phyloP scores from a whole-genome alignment of 1,140 invertebrate species.

The Callitettix versicolor region DNA sequence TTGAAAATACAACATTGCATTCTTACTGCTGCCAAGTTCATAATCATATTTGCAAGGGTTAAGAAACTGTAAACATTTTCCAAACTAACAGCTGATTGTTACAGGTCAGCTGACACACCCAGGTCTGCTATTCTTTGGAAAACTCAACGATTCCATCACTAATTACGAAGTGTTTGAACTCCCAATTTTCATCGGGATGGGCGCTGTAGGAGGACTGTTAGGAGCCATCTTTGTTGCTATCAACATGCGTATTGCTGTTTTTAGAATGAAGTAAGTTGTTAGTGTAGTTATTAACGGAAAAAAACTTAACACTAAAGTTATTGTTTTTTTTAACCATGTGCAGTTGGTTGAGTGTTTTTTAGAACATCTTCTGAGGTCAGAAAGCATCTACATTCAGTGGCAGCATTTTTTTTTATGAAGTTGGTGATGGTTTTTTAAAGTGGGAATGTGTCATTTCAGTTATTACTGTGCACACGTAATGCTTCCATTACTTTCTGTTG shows the following conservation, averaged over 20 bases:
- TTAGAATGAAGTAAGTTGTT: conserved; percentile 59
- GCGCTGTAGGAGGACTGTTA: conserved; percentile 73
- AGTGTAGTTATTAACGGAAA: not conserved
- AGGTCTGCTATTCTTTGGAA: conserved; percentile 91
- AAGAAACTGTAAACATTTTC: too few relatives aligned
- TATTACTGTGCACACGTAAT: too few relatives aligned
- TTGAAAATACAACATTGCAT: too few relatives aligned
- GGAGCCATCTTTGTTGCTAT: conserved; percentile 92
- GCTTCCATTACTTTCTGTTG: too few relatives aligned
- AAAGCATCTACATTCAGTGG: too few relatives aligned
- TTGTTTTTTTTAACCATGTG: not conserved
- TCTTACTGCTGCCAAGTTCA: too few relatives aligned
- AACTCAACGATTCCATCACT: conserved; percentile 77
- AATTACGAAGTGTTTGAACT: conserved; percentile 80
- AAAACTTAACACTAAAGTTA: not conserved
- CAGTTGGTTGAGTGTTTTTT: too few relatives aligned
- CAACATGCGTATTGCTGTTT: conserved; percentile 83
- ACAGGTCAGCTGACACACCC: conserved; percentile 44
- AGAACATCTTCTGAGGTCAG: not conserved
- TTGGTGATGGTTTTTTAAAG: too few relatives aligned
- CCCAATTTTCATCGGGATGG: conserved; percentile 85
- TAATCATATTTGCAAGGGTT: too few relatives aligned
- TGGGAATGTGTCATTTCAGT: too few relatives aligned
- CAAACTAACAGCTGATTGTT: too few relatives aligned
- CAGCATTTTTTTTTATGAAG: too few relatives aligned